Evolutionary conservation across 2,888 invertebrate genomes (phyloP), one percentile per base, ranked within the genome.

Genomic region (Drosophila mimica): DNA sequence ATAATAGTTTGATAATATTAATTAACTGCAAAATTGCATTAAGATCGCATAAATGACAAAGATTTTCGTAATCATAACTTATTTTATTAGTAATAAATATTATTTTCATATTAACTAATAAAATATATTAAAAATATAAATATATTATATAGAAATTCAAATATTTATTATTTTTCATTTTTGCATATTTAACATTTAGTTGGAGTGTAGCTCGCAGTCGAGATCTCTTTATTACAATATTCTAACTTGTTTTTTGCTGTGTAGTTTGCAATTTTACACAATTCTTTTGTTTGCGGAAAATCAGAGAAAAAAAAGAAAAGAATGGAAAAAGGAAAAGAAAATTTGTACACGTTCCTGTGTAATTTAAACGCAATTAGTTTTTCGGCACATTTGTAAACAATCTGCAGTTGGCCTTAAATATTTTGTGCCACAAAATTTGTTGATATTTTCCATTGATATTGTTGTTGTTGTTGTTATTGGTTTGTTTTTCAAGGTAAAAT

Each of bases 351-450:
- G 62, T 30, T 20, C 38, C 25, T 34, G 7, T 52, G 76, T 88
- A 88, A 85, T 88, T 82, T 82, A 81, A 88, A 85, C 76, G 80
- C 81, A 81, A 88, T 88, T 88, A 86, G 69, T 80, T 83, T 85
- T 34, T n/a, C 61, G 34, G 30, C 28, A 43, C 43, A 64, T 89
- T 72, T 70, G 85, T 86, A 86, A 86, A 86, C 86, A 86, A 78
- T 74, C 73, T 74, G 46, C 62, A 54, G 57, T 74, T 56, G 40
- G 48, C 49, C 61, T 71, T 67, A 64, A 77, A 66, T 65, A 80
- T 51, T 79, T 61, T 62, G 70, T 52, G 34, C 15, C n/a, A 20
- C 25, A 17, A 28, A 51, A 49, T 43, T 76, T 84, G 73, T 74
- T 79, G 75, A 67, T 76, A 70, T 69, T 71, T 68, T 68, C 61